Percentiles rank a stretch among this genome's conserved stretches.
Conservation (phyloP, 2,113 vertebrate genomes). For the Pelecanoides urinatrix region DNA sequence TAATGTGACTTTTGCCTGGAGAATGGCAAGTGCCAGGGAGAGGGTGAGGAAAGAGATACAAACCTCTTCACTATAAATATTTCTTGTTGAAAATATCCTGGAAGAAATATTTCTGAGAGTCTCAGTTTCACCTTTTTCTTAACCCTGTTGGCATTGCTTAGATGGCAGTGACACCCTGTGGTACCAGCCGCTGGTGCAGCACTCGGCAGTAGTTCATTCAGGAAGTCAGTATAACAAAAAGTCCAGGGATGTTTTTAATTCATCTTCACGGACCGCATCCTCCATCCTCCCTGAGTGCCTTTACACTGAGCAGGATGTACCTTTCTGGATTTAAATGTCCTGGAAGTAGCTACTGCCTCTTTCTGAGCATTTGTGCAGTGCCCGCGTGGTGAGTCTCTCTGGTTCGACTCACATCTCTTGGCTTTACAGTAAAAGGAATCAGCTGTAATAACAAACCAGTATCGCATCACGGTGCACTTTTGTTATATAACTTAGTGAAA, state of each 20-base stretch:
- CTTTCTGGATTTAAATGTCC: background rate
- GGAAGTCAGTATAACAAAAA: background rate
- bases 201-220: fast-evolving
- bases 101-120: background rate
- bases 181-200: background rate
- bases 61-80: background rate
- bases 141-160: background rate
- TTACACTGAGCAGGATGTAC: background rate
- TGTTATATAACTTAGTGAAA: background rate
- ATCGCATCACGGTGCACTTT: background rate
- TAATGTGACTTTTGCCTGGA: background rate
- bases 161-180: conserved; percentile 35
- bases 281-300: background rate
- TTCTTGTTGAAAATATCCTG: background rate
- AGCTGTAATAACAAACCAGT: background rate
- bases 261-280: background rate
- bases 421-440: background rate
- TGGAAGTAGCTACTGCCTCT: background rate
- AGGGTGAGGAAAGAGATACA: background rate
- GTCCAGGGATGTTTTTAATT: background rate
- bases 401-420: background rate
- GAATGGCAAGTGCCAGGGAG: background rate
- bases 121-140: background rate
- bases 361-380: background rate
- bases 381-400: background rate